phyloP scores from a whole-genome alignment of 1,140 invertebrate species.

The Chlorops oryzae region DNA sequence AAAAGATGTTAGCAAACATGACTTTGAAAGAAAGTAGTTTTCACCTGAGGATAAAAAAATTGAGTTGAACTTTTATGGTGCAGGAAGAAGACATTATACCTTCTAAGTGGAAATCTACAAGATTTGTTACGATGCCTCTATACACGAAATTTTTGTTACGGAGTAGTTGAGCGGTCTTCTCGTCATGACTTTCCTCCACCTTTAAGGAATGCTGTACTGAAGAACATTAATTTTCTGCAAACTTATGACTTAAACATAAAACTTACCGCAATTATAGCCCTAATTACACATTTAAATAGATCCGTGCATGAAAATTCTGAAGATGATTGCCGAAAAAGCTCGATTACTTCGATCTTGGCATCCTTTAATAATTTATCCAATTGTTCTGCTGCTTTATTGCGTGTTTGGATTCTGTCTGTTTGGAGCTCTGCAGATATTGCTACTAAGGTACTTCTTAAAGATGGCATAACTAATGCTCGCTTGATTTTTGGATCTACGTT shows the following conservation, averaged over 20 bases:
- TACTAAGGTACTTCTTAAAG: too few species aligned
- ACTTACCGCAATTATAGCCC: constrained; percentile 6
- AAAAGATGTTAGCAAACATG: constrained; percentile 12
- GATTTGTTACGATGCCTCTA: constrained; percentile 9
- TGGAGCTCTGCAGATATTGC: constrained; percentile 13
- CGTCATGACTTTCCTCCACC: constrained; percentile 10
- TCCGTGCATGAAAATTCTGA: constrained; percentile 5
- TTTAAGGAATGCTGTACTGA: constrained; percentile 9
- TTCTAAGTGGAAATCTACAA: constrained; percentile 17
- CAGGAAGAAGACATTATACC: constrained; percentile 6
- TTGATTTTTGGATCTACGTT: too few species aligned
- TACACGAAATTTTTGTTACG: constrained; percentile 15
- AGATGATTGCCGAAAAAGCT: not conserved
- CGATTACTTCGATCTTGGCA: constrained; percentile 13
- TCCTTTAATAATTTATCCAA: constrained; percentile 9
- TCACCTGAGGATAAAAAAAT: constrained; percentile 8
- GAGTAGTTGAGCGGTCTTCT: constrained; percentile 7
- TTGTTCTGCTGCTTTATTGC: constrained; percentile 14
- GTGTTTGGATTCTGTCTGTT: constrained; percentile 10
- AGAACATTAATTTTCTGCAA: not conserved
- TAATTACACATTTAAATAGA: constrained; percentile 11
- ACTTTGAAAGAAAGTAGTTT: constrained; percentile 6
- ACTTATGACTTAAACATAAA: not conserved
- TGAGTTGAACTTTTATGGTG: not conserved
- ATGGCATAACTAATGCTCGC: too few species aligned